Conservation (phyloP, 2,113 vertebrate species). For the Microcebus lehilahytsara region DNA sequence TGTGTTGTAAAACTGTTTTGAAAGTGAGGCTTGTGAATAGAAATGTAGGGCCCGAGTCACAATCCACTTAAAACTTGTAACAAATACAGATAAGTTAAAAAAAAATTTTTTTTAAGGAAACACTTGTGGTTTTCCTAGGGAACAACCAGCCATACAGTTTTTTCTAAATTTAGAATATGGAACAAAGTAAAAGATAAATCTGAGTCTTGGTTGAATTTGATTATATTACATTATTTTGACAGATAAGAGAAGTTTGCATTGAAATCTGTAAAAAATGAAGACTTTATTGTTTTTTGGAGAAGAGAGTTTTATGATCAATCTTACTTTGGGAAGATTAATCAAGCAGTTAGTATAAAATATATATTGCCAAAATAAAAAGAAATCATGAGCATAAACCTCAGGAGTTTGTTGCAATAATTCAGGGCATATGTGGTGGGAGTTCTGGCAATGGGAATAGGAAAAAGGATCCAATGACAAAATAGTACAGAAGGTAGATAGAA, state of each 20-base stretch:
- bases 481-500: slow-evolving; percentile 10
- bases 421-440: background rate
- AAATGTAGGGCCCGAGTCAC: too few species aligned
- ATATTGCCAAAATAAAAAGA: background rate
- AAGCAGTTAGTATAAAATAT: background rate
- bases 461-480: background rate
- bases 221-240: background rate
- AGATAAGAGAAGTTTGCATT: background rate
- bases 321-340: background rate
- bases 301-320: background rate
- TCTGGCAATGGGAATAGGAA: background rate
- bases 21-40: too few species aligned
- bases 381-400: background rate
- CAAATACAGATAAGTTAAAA: too few species aligned
- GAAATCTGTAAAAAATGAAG: background rate
- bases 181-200: background rate
- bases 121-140: background rate
- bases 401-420: background rate
- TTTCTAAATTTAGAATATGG: background rate
- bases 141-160: background rate
- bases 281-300: background rate
- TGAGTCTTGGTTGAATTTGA: background rate
- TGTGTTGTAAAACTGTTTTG: too few species aligned
- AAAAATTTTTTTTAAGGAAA: background rate
- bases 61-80: too few species aligned